A percentile compares a stretch with the other conserved stretches of the same genome.
phyloP scores from a whole-genome alignment of 2,113 vertebrate species.

The Apodemus speciosus region DNA sequence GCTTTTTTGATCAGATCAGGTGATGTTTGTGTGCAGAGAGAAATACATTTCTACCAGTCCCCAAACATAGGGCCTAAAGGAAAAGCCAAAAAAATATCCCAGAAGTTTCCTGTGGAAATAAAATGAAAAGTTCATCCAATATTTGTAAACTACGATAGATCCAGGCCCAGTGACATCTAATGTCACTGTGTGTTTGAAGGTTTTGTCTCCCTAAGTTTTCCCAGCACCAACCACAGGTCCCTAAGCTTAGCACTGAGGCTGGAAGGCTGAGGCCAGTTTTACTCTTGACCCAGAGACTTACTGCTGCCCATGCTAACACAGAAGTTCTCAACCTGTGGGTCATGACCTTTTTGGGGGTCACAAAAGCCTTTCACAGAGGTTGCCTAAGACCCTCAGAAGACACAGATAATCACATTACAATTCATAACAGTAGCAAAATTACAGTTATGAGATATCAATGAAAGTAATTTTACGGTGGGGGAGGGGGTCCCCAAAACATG shows the following conservation, averaged over 20 bases:
- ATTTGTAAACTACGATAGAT: too few species aligned
- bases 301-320: not conserved
- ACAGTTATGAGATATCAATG: not conserved
- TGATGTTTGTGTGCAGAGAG: not conserved
- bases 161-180: fast-evolving
- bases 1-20: not conserved
- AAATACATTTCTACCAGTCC: not conserved
- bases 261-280: too few species aligned
- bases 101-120: fast-evolving
- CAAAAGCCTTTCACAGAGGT: not conserved
- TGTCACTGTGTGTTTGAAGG: not conserved
- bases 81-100: not conserved
- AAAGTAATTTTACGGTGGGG: not conserved
- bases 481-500: not conserved
- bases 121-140: not conserved
- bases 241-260: fast-evolving
- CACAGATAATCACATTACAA: not conserved
- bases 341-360: not conserved
- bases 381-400: not conserved
- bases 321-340: not conserved
- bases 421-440: not conserved
- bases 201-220: not conserved
- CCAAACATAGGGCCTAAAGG: fast-evolving
- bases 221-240: not conserved
- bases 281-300: not conserved